phyloP scores from a whole-genome alignment of 1,140 invertebrate genomes.

The Goniozus legneri region DNA sequence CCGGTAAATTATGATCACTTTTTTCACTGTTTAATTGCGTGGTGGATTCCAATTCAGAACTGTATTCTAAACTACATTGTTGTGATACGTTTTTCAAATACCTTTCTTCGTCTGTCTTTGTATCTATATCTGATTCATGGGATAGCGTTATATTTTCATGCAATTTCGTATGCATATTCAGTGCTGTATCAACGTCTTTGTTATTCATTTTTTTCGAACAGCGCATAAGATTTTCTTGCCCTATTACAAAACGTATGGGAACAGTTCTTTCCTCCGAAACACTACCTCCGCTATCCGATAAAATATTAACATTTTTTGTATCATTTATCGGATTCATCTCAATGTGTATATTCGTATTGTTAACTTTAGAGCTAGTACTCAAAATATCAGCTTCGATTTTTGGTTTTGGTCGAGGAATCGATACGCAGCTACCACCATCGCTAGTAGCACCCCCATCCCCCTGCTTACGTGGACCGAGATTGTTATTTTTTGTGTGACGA shows the following conservation, averaged over 20 bases:
- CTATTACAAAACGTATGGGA: conserved; percentile 43
- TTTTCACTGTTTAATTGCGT: conserved; percentile 57
- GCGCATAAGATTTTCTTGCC: conserved; percentile 35
- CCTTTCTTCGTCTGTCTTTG: conserved; percentile 54
- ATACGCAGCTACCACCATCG: conserved; percentile 51
- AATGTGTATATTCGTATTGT: conserved; percentile 74
- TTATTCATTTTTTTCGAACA: conserved; percentile 37
- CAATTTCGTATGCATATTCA: conserved; percentile 23
- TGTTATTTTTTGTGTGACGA: conserved; percentile 69
- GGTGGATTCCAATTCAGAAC: conserved; percentile 69
- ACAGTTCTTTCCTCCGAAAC: conserved; percentile 46
- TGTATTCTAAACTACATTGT: conserved; percentile 65
- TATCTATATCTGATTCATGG: conserved; percentile 46
- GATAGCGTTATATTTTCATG: conserved; percentile 3
- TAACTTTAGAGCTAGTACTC: conserved; percentile 67
- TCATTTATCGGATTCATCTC: conserved; percentile 59
- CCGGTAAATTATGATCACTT: conserved; percentile 46
- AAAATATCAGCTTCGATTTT: conserved; percentile 64
- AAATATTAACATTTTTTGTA: conserved; percentile 62
- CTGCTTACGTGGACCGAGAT: conserved; percentile 64
- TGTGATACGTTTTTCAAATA: conserved; percentile 57
- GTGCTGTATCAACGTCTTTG: conserved; percentile 20
- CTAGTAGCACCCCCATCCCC: conserved; percentile 62
- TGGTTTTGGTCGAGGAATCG: conserved; percentile 51
- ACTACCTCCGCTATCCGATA: conserved; percentile 60